Percentiles rank a stretch among this genome's conserved stretches.
These are phyloP conservation scores for Entomobrya multifasciata DNA, from an alignment of 2,888 invertebrate genomes.

Conservation along the genomic window DNA sequence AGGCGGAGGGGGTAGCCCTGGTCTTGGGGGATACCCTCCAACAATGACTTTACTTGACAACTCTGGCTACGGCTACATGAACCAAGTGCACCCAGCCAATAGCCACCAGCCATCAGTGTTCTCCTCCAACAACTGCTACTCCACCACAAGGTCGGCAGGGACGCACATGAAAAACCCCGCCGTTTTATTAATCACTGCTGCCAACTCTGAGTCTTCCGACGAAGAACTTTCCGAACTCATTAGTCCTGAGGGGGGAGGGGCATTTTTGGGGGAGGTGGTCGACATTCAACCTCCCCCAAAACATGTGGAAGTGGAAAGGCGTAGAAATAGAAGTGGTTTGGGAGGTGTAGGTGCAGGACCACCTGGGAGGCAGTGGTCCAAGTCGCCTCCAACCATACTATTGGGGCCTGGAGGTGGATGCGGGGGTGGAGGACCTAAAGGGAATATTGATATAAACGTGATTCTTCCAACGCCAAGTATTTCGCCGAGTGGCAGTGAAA, in stretches of 20 bases:
- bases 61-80: conserved; percentile 71
- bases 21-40: conserved; percentile 26
- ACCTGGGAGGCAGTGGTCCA: conserved; percentile 25
- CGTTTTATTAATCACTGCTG: conserved; percentile 67
- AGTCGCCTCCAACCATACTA: conserved; percentile 25
- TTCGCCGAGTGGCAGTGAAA: conserved; percentile 89
- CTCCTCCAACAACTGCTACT: conserved; percentile 39
- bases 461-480: conserved; percentile 91
- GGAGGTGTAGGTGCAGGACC: conserved; percentile 21
- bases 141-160: neutral
- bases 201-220: conserved; percentile 73
- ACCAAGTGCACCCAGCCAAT: conserved; percentile 64
- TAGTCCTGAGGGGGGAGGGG: conserved; percentile 1
- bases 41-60: conserved; percentile 60
- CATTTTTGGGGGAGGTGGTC: neutral
- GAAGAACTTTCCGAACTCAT: conserved; percentile 38
- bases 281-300: neutral
- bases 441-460: conserved; percentile 82
- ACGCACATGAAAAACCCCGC: conserved; percentile 54
- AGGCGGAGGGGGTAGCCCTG: conserved; percentile 32
- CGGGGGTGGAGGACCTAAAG: no score
- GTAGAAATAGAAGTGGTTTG: conserved; percentile 5
- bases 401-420: no score
- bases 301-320: neutral
- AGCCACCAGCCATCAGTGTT: conserved; percentile 65